Conservation (phyloP, 2,797 vertebrate genomes). For the Lutjanus argentimaculatus region DNA sequence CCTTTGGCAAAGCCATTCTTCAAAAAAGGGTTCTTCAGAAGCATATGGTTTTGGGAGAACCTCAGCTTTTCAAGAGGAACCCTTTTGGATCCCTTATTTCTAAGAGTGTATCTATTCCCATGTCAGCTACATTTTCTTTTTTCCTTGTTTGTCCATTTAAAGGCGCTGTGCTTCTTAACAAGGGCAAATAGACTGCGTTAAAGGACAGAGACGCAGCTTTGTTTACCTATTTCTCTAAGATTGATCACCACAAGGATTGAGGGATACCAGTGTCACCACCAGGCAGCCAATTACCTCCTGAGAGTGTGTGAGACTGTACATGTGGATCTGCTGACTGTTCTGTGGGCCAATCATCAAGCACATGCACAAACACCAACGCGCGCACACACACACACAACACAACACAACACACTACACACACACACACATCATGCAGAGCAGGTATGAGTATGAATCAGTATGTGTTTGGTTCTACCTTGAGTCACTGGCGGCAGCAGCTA, state of each 20-base stretch:
- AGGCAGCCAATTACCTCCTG: conserved; percentile 71
- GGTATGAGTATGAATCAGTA: conserved; percentile 47
- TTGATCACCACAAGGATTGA: conserved; percentile 76
- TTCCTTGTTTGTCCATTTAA: conserved; percentile 58
- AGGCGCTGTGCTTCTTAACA: conserved; percentile 67
- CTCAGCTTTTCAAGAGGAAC: too few relatives aligned
- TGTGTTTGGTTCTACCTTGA: conserved; percentile 61
- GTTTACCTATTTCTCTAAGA: conserved; percentile 77
- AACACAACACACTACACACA: conserved; percentile 16
- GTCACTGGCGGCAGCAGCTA: conserved; percentile 54
- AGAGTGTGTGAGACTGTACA: conserved; percentile 44
- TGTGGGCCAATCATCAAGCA: conserved; percentile 44
- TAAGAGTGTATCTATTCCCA: conserved; percentile 32
- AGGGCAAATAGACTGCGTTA: conserved; percentile 71
- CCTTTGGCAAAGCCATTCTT: too few relatives aligned
- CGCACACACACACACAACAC: conserved; percentile 23
- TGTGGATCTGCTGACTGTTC: conserved; percentile 38
- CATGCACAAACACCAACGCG: conserved; percentile 21
- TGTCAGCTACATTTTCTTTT: conserved; percentile 40
- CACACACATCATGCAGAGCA: conserved; percentile 44
- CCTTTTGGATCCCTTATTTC: too few relatives aligned
- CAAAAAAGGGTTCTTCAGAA: too few relatives aligned
- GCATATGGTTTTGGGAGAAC: too few relatives aligned
- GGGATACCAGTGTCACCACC: conserved; percentile 73
- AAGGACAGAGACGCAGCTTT: conserved; percentile 68